Conservation (phyloP, 1,140 invertebrate species). For the Hyles euphorbiae region DNA sequence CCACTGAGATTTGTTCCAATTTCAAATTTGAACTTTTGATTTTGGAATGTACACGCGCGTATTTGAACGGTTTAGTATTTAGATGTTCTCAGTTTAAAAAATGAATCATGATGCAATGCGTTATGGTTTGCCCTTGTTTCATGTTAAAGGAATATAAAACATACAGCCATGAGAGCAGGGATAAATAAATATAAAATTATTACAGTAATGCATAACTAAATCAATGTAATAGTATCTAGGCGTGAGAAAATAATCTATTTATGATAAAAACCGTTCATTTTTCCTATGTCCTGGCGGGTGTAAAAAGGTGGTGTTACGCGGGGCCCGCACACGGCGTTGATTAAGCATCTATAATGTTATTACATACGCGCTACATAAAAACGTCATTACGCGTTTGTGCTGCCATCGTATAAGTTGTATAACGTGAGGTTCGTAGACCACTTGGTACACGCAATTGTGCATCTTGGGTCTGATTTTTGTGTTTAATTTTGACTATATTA, state of each 20-base stretch:
- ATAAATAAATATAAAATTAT: neutral
- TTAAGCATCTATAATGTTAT: slow-evolving; percentile 38
- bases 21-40: slow-evolving; percentile 56
- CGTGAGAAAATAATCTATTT: too few species aligned
- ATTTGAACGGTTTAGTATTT: neutral
- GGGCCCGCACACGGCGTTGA: slow-evolving; percentile 33
- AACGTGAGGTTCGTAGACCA: neutral
- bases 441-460: too few species aligned
- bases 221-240: too few species aligned
- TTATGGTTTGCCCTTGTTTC: neutral
- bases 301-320: too few species aligned
- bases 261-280: too few species aligned
- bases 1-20: slow-evolving; percentile 65
- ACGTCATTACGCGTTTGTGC: slow-evolving; percentile 23
- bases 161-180: too few species aligned
- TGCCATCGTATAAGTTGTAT: slow-evolving; percentile 4
- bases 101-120: neutral
- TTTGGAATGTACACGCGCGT: slow-evolving; percentile 28
- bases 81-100: neutral
- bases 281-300: too few species aligned
- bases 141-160: too few species aligned
- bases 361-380: slow-evolving; percentile 26
- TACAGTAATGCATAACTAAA: neutral
- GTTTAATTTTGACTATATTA: too few species aligned
- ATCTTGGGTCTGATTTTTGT: too few species aligned